Conservation (phyloP, 2,797 vertebrate species). For the Rhynchonycteris naso region DNA sequence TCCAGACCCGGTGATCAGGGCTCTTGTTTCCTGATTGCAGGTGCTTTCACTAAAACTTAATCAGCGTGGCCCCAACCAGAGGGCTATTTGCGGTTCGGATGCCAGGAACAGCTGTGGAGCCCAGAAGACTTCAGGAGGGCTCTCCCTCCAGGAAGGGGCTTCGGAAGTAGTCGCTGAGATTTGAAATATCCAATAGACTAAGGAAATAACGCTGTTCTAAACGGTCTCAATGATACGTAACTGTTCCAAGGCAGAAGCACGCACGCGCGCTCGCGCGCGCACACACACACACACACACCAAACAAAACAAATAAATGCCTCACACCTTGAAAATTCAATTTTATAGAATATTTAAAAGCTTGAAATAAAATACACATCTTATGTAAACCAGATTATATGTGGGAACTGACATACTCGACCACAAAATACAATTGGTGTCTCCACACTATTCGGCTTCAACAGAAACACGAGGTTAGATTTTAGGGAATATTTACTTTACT, state of each 20-base stretch:
- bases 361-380: neutral
- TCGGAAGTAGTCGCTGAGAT: neutral
- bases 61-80: neutral
- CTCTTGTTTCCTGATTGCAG: neutral
- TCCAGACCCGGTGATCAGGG: neutral
- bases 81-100: neutral
- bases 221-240: neutral
- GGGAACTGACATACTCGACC: neutral
- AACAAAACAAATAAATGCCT: neutral
- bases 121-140: neutral
- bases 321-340: neutral
- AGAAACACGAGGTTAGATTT: neutral
- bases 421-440: neutral
- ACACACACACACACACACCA: too few relatives aligned
- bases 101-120: conserved; percentile 4
- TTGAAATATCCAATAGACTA: neutral
- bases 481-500: neutral
- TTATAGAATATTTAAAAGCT: neutral
- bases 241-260: too few relatives aligned
- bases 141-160: neutral
- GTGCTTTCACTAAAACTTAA: neutral
- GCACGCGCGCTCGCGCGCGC: too few relatives aligned
- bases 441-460: neutral
- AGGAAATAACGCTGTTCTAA: neutral
- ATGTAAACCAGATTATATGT: neutral